Conservation (phyloP, 2,797 vertebrate genomes). For the Tokudaia muenninki region DNA sequence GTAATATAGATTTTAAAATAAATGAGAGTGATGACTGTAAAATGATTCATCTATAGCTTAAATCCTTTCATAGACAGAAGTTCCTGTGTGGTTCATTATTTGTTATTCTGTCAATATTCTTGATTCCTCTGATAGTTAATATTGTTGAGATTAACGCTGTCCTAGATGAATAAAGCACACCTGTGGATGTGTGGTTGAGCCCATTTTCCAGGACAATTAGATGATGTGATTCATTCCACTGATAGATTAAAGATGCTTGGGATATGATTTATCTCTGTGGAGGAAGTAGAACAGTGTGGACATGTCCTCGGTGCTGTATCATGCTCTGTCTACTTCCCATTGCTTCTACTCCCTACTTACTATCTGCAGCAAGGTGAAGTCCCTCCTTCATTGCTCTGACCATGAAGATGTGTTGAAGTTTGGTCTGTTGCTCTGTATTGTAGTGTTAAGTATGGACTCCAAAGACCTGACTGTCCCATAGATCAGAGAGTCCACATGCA, state of each 20-base stretch:
- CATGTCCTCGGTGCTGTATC: background rate
- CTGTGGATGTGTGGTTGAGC: background rate
- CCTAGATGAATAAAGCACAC: background rate
- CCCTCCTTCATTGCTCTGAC: background rate
- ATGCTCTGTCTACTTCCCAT: no score
- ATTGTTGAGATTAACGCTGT: background rate
- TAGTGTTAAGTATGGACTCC: background rate
- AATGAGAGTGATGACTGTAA: background rate
- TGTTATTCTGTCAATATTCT: background rate
- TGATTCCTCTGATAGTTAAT: background rate
- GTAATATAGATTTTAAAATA: background rate
- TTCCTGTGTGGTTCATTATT: background rate
- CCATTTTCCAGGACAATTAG: background rate
- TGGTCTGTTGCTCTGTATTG: background rate
- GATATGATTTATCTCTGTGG: background rate
- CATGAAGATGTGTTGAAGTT: background rate
- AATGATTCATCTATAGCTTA: background rate
- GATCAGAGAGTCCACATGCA: background rate
- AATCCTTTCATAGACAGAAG: background rate
- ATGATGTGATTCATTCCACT: background rate
- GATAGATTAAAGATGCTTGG: background rate
- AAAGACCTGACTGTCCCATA: background rate
- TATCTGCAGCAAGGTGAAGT: background rate
- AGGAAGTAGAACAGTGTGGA: background rate
- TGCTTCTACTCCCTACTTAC: background rate